A percentile compares a stretch with the other conserved stretches of the same genome.
These are phyloP conservation scores for Pseudochaenichthys georgianus DNA, from an alignment of 2,797 vertebrate species.

Conservation along the genomic window DNA sequence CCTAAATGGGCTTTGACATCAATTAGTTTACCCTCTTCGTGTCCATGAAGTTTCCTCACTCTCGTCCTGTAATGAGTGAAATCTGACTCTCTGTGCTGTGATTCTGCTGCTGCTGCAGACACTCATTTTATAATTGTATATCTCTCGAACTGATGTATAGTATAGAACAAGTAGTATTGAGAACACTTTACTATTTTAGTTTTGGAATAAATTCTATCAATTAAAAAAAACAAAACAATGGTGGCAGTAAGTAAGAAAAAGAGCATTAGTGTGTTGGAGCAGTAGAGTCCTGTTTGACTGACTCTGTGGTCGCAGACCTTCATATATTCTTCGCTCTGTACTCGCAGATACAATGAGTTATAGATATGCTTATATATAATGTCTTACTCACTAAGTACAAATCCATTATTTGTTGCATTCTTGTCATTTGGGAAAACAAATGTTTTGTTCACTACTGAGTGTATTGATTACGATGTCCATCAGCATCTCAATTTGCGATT, in stretches of 20 bases:
- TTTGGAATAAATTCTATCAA: too few species aligned
- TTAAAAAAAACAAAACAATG: too few species aligned
- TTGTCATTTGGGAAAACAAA: neutral
- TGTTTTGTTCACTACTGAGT: neutral
- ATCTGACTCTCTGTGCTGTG: neutral
- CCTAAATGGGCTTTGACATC: too few species aligned
- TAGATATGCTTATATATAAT: neutral
- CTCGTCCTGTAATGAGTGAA: neutral
- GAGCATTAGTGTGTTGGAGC: conserved; percentile 1
- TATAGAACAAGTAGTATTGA: too few species aligned
- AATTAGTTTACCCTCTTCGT: too few species aligned
- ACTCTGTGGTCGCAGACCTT: conserved; percentile 17
- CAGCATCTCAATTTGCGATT: conserved; percentile 27
- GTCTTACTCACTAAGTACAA: neutral
- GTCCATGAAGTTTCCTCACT: too few species aligned
- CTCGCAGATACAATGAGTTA: neutral
- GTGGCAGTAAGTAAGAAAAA: too few species aligned
- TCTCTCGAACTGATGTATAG: too few species aligned
- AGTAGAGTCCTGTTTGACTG: neutral
- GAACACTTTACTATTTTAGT: too few species aligned
- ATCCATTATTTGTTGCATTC: neutral
- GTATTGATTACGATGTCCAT: conserved; percentile 29
- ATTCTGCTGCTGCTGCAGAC: too few species aligned
- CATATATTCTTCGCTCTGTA: neutral
- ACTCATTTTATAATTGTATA: too few species aligned